Conservation (phyloP, 1,140 invertebrate species). For the Melanaphis sacchari region DNA sequence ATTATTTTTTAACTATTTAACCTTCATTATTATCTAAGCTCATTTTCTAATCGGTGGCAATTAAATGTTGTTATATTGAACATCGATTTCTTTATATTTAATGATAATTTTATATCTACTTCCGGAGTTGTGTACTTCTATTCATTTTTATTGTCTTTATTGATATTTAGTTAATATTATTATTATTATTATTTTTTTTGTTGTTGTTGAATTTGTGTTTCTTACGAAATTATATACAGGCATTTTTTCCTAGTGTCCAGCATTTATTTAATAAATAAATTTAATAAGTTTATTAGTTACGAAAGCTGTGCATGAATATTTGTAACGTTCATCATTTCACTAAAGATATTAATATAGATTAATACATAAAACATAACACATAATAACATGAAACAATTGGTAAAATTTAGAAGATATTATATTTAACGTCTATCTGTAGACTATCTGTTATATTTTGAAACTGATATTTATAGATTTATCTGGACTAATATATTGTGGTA, state of each 20-base stretch:
- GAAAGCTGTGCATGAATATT: no score
- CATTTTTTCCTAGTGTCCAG: background rate
- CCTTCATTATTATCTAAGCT: background rate
- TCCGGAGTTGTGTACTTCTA: background rate
- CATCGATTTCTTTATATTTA: background rate
- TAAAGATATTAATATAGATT: no score
- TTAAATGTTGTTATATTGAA: background rate
- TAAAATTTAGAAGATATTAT: background rate
- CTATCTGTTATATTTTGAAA: background rate
- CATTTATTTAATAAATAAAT: background rate
- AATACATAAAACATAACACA: no score
- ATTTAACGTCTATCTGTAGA: no score
- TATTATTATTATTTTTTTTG: no score
- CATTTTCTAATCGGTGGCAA: background rate
- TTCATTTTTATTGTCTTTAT: background rate
- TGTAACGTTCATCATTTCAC: no score
- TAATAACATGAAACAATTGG: no score
- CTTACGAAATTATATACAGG: background rate
- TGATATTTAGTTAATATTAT: background rate
- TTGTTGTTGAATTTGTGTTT: background rate
- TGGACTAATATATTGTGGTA: background rate
- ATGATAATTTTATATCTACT: background rate
- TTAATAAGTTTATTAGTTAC: no score
- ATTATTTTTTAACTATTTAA: background rate
- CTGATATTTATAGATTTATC: background rate